Evolutionary conservation across 2,888 invertebrate species (phyloP).

Genomic region (Liodrosophila aerea): DNA sequence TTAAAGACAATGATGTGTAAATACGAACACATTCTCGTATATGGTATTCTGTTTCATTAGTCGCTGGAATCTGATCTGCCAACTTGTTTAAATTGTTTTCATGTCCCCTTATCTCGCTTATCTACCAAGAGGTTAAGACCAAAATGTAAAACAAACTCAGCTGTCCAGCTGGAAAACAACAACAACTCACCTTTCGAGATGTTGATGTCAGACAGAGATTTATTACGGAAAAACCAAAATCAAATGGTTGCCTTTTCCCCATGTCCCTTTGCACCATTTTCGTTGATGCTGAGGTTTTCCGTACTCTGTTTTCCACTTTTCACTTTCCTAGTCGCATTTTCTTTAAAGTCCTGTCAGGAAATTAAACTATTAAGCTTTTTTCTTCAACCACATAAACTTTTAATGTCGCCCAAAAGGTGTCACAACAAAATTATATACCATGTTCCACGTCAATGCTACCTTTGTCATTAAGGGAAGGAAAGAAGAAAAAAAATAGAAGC

Average conservation of each 20-base stretch:
- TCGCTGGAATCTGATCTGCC: neutral
- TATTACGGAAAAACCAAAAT: conserved; percentile 47
- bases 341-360: conserved; percentile 51
- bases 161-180: conserved; percentile 1
- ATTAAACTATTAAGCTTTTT: conserved; percentile 67
- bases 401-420: conserved; percentile 62
- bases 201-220: conserved; percentile 58
- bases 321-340: conserved; percentile 8
- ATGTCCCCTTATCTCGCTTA: neutral
- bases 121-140: neutral
- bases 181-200: conserved; percentile 18
- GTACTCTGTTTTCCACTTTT: conserved; percentile 4
- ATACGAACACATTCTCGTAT: conserved; percentile 2
- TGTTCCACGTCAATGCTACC: neutral
- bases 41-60: conserved; percentile 23
- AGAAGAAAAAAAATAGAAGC: conserved; percentile 24
- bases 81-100: conserved; percentile 7
- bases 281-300: conserved; percentile 24
- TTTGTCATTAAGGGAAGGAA: conserved; percentile 45
- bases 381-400: conserved; percentile 55
- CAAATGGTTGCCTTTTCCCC: conserved; percentile 40
- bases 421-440: conserved; percentile 41
- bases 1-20: conserved; percentile 13
- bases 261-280: conserved; percentile 45
- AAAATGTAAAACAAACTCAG: conserved; percentile 22